phyloP scores from a whole-genome alignment of 2,888 invertebrate genomes.

The Heteropelma amictum region DNA sequence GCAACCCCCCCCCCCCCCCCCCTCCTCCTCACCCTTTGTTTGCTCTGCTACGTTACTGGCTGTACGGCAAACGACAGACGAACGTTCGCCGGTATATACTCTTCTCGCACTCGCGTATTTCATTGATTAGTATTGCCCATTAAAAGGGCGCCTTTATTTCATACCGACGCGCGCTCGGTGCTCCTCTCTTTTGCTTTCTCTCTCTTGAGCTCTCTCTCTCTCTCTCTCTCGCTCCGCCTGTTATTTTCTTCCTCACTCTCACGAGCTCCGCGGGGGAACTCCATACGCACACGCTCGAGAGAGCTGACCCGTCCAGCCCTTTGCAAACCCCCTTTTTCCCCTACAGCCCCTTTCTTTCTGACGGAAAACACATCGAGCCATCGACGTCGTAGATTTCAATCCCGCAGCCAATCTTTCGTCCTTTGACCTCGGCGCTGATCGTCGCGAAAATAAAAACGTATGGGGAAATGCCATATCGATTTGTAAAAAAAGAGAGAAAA shows the following conservation, averaged over 20 bases:
- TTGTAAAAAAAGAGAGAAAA: too few relatives aligned
- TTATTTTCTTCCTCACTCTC: too few relatives aligned
- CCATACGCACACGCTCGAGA: constrained; percentile 14
- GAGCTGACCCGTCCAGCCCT: constrained; percentile 39
- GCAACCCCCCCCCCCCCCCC: too few relatives aligned
- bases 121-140: constrained; percentile 77
- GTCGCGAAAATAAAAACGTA: neutral
- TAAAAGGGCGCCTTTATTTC: constrained; percentile 75
- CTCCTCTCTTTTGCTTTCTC: constrained; percentile 33
- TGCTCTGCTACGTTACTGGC: constrained; percentile 70
- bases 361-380: constrained; percentile 45
- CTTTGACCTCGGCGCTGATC: constrained; percentile 33
- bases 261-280: too few relatives aligned
- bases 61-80: constrained; percentile 60
- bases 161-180: constrained; percentile 61
- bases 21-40: too few relatives aligned
- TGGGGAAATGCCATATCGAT: constrained; percentile 1
- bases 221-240: too few relatives aligned
- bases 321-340: constrained; percentile 26
- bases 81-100: constrained; percentile 61
- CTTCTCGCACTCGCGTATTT: constrained; percentile 73
- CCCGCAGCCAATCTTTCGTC: constrained; percentile 38
- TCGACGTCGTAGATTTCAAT: constrained; percentile 42
- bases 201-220: constrained; percentile 24
- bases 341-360: constrained; percentile 27